Percentiles rank a stretch among this genome's conserved stretches.
phyloP scores from a whole-genome alignment of 2,113 vertebrate genomes.

The Cygnus atratus region DNA sequence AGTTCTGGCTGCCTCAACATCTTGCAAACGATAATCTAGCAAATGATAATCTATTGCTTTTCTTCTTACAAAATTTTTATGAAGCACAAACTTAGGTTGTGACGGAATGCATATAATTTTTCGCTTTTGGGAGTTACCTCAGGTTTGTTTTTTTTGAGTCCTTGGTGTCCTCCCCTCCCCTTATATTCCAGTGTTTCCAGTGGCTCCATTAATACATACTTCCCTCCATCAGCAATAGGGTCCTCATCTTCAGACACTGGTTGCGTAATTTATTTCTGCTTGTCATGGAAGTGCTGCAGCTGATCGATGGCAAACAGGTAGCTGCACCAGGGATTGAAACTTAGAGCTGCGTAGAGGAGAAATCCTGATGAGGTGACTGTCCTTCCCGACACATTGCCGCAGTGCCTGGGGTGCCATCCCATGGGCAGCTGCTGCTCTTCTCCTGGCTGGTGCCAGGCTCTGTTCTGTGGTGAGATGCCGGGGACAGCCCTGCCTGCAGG shows the following conservation, averaged over 20 bases:
- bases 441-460: too few species aligned
- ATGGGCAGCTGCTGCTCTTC: neutral
- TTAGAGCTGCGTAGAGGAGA: neutral
- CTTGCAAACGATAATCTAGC: neutral
- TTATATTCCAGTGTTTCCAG: neutral
- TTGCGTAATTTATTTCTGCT: neutral
- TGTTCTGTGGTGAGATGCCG: too few species aligned
- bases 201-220: neutral
- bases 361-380: neutral
- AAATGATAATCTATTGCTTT: neutral
- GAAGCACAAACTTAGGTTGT: neutral
- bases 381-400: neutral
- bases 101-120: neutral
- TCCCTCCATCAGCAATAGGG: neutral
- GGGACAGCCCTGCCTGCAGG: neutral
- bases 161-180: neutral
- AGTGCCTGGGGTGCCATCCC: too few species aligned
- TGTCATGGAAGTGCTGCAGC: neutral
- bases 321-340: neutral
- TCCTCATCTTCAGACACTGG: neutral
- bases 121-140: neutral
- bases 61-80: neutral
- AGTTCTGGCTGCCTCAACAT: neutral
- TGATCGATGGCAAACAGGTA: neutral
- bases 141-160: neutral